These are phyloP conservation scores for Neotragus pygmaeus DNA, from an alignment of 2,113 vertebrate genomes.

Conservation along the genomic window DNA sequence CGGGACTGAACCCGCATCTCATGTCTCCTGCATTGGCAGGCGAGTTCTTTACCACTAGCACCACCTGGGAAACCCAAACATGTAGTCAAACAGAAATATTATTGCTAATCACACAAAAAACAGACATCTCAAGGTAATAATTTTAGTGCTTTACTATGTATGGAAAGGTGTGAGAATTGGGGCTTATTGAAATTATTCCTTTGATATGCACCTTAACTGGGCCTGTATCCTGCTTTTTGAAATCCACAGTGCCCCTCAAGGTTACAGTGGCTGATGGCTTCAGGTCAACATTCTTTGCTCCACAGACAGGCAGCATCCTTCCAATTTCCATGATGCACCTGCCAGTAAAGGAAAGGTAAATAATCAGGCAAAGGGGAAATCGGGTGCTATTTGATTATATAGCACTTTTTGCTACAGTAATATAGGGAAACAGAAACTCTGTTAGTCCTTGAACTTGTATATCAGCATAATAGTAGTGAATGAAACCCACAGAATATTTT, in stretches of 20 bases:
- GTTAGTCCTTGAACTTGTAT: background rate
- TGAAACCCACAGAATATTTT: background rate
- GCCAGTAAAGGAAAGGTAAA: background rate
- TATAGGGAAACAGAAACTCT: background rate
- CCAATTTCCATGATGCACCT: background rate
- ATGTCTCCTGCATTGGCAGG: background rate
- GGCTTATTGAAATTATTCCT: background rate
- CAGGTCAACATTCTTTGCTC: background rate
- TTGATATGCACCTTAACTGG: background rate
- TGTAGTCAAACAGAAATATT: background rate
- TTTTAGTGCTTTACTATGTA: background rate
- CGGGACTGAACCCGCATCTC: rapidly evolving
- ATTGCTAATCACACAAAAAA: background rate
- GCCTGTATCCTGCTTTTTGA: background rate
- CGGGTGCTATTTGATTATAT: background rate
- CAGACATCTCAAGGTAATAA: background rate
- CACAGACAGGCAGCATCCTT: background rate
- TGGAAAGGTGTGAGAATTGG: background rate
- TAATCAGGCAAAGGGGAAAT: background rate
- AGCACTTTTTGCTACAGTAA: background rate
- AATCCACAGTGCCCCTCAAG: background rate
- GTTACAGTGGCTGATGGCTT: background rate
- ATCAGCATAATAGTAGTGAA: background rate
- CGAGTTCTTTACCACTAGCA: background rate
- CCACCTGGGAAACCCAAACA: background rate